Evolutionary conservation across 2,888 invertebrate genomes (phyloP).

Genomic region (Sesia bembeciformis): DNA sequence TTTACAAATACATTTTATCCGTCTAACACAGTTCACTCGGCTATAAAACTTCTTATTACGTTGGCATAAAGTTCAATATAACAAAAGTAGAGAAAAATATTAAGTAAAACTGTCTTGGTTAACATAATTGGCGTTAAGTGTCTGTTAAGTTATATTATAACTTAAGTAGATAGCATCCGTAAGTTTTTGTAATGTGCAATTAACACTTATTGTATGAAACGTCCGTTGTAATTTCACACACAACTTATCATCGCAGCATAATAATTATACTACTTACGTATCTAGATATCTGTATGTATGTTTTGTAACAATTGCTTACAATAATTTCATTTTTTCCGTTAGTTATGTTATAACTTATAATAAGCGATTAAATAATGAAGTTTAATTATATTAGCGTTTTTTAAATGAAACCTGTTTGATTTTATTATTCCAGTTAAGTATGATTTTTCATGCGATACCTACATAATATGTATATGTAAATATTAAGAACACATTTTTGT

Average conservation of each 20-base stretch:
- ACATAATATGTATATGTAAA: not conserved
- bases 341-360: no score
- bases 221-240: conserved; percentile 42
- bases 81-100: conserved; percentile 8
- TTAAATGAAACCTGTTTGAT: no score
- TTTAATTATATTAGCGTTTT: no score
- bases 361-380: no score
- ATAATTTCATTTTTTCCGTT: no score
- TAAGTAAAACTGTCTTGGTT: conserved; percentile 13
- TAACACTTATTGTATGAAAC: conserved; percentile 47
- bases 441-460: not conserved
- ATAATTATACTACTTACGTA: not conserved
- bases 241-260: conserved; percentile 4
- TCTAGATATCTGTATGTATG: no score
- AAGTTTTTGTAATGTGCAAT: conserved; percentile 48
- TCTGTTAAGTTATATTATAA: conserved; percentile 65
- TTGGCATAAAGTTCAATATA: conserved; percentile 14
- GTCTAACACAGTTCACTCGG: not conserved
- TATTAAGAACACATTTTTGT: not conserved
- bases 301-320: no score
- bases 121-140: conserved; percentile 63
- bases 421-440: no score
- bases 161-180: conserved; percentile 59
- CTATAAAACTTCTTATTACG: conserved; percentile 8
- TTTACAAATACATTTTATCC: conserved; percentile 9